Evolutionary conservation across 2,888 invertebrate genomes (phyloP).

Genomic region (Ochlodes sylvanus): DNA sequence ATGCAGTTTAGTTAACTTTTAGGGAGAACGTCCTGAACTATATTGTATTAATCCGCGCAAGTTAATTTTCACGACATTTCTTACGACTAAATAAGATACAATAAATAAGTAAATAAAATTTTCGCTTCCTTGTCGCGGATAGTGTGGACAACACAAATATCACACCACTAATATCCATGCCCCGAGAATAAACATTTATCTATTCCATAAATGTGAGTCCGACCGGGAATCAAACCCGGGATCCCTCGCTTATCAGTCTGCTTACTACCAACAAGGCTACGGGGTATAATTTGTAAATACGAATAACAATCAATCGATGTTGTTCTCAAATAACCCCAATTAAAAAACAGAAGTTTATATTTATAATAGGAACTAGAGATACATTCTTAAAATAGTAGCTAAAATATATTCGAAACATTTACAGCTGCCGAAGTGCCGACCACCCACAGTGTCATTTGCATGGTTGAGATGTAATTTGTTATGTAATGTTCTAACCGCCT

Average conservation of each 20-base stretch:
- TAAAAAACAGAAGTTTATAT: slow-evolving; percentile 20
- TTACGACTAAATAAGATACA: neutral
- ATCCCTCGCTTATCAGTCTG: too few relatives aligned
- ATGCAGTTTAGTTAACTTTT: slow-evolving; percentile 55
- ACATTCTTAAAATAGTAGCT: slow-evolving; percentile 31
- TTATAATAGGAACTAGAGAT: slow-evolving; percentile 13
- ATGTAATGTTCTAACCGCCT: neutral
- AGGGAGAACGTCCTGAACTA: slow-evolving; percentile 48
- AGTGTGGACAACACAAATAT: too few relatives aligned
- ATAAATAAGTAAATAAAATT: too few relatives aligned
- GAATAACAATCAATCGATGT: neutral
- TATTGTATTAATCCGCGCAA: slow-evolving; percentile 47
- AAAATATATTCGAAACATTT: slow-evolving; percentile 28
- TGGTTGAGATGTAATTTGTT: slow-evolving; percentile 4
- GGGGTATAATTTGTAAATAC: neutral
- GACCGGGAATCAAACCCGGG: too few relatives aligned
- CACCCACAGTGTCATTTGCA: slow-evolving; percentile 27
- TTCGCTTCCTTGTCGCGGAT: too few relatives aligned
- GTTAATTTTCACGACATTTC: slow-evolving; percentile 11
- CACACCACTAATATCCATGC: too few relatives aligned
- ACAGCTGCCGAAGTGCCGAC: slow-evolving; percentile 20
- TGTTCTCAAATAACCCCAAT: neutral
- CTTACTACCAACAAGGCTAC: too few relatives aligned
- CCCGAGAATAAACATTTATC: too few relatives aligned
- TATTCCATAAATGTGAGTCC: too few relatives aligned